Percentiles rank a stretch among this genome's conserved stretches.
These are phyloP conservation scores for Spea multiplicata DNA, from an alignment of 2,113 vertebrate genomes.

Conservation along the genomic window DNA sequence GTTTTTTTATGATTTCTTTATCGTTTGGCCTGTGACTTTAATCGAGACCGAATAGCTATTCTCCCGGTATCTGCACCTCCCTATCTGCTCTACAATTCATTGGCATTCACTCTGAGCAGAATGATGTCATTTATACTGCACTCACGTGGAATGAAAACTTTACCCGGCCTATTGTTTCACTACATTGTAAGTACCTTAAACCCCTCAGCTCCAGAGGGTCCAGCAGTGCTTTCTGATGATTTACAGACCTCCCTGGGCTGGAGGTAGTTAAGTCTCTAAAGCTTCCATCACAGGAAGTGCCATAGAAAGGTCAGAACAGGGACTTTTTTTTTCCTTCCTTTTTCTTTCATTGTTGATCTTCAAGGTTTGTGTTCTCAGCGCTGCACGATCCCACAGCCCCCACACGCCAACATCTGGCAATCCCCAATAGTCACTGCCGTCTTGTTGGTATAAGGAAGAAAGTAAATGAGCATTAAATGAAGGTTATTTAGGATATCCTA, in stretches of 20 bases:
- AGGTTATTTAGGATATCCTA: constrained; percentile 41
- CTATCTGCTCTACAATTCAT: not conserved
- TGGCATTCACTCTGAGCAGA: too few species aligned
- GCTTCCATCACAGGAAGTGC: constrained; percentile 41
- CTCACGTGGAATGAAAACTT: not conserved
- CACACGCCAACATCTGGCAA: constrained; percentile 46
- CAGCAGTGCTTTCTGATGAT: constrained; percentile 43
- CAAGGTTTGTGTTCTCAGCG: constrained; percentile 30
- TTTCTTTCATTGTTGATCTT: constrained; percentile 42
- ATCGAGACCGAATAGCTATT: not conserved
- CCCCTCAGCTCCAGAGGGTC: constrained; percentile 41
- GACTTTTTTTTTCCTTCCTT: constrained; percentile 10
- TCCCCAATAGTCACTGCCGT: constrained; percentile 35
- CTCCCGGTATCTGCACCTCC: not conserved
- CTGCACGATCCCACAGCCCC: constrained; percentile 44
- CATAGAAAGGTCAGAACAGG: constrained; percentile 27
- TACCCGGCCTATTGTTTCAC: not conserved
- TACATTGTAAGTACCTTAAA: constrained; percentile 21
- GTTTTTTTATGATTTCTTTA: not conserved
- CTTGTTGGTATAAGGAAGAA: constrained; percentile 32
- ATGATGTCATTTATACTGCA: not conserved
- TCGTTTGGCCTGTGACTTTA: not conserved
- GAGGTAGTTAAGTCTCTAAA: constrained; percentile 38
- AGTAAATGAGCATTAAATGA: constrained; percentile 35
- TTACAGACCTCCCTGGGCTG: constrained; percentile 32